Percentiles rank a stretch among this genome's conserved stretches.
phyloP scores from a whole-genome alignment of 2,797 vertebrate genomes.

The Aselliscus stoliczkanus region DNA sequence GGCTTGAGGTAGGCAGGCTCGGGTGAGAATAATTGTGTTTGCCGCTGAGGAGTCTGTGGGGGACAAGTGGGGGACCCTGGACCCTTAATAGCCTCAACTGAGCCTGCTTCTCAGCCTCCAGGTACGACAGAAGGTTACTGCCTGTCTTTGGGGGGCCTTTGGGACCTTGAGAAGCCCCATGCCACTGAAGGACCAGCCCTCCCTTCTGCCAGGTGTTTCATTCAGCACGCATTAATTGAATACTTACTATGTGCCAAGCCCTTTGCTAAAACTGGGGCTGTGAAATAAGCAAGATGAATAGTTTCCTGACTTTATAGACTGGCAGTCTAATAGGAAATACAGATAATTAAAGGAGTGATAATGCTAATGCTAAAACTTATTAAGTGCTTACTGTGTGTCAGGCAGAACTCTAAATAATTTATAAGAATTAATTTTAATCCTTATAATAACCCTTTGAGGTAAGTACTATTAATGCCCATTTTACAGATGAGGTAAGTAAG shows the following conservation, averaged over 20 bases:
- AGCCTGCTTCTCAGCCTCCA: neutral
- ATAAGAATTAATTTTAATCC: neutral
- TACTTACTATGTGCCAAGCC: neutral
- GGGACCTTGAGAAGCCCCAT: neutral
- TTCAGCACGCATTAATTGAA: neutral
- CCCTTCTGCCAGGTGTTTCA: neutral
- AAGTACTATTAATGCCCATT: neutral
- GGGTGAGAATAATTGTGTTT: neutral
- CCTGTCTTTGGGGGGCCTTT: neutral
- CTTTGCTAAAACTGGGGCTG: neutral
- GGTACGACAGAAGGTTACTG: neutral
- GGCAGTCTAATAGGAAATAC: neutral
- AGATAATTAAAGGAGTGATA: neutral
- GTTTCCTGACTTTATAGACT: neutral
- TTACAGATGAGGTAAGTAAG: neutral
- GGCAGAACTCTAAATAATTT: neutral
- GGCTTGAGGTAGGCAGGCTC: neutral
- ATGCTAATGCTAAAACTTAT: neutral
- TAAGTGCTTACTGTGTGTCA: neutral
- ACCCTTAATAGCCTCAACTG: neutral
- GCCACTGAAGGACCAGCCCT: no score
- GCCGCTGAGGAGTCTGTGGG: neutral
- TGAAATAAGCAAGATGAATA: neutral
- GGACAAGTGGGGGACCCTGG: neutral
- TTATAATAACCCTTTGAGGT: neutral